Evolutionary conservation across 2,797 vertebrate species (phyloP).

Genomic region (Lepilemur ruficaudatus): DNA sequence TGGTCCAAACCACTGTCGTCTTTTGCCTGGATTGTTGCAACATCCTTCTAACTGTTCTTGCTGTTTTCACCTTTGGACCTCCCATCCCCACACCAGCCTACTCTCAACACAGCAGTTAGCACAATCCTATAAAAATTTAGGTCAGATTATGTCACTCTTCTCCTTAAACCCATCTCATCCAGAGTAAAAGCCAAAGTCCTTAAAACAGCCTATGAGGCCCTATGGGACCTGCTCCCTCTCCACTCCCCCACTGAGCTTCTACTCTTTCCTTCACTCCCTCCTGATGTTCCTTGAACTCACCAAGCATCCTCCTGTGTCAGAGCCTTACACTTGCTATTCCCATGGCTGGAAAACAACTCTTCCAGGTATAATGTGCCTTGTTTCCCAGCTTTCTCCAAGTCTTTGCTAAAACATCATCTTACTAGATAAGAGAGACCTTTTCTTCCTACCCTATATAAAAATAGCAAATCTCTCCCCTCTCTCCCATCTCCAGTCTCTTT

Average conservation of each 20-base stretch:
- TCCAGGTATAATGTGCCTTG: neutral
- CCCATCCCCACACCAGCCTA: neutral
- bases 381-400: neutral
- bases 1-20: neutral
- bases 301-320: neutral
- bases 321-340: neutral
- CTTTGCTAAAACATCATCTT: neutral
- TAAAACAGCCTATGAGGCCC: neutral
- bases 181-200: neutral
- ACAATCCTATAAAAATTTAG: neutral
- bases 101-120: neutral
- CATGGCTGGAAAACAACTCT: neutral
- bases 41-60: neutral
- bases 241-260: neutral
- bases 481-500: neutral
- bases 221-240: neutral
- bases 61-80: neutral
- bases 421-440: neutral
- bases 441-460: neutral
- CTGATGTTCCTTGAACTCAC: neutral
- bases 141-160: neutral
- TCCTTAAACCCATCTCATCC: neutral
- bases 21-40: neutral
- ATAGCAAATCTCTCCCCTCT: neutral
- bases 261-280: neutral